Evolutionary conservation across 2,888 invertebrate species (phyloP), one percentile per base, ranked within the genome.

Genomic region (Drosophila helvetica): DNA sequence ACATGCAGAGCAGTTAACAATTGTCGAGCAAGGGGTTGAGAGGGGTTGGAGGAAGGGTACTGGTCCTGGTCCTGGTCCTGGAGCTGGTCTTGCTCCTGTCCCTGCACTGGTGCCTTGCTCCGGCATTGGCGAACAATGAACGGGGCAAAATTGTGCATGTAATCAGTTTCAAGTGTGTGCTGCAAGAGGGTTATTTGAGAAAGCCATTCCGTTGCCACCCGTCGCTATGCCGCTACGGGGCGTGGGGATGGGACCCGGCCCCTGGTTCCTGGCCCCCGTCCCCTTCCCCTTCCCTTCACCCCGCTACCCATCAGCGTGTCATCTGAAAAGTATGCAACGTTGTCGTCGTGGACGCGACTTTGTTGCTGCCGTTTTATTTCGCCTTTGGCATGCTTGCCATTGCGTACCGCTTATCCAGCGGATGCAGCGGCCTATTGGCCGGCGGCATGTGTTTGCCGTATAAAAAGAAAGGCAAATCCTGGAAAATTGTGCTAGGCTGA

Each of bases 71-170:
- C 42, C 46, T 54, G 61, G 33, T 52, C 52, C 56, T 71, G 38
- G 22, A 25, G 63, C 71, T 69, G 68, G 48, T 51, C 42, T 42
- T 54, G 61, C 33, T 43, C 52, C 56, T 71, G 68, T 69, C 65
- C 77, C 68, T 67, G 50, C 63, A 47, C 22, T 67, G 38, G 15
- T 38, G 63, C 56, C 58, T 70, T 70, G 60, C 63, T 61, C 69
- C 67, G 74, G 75, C 72, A 73, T 52, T 58, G 74, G 52, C 55
- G 86, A 80, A 84, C 83, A 83, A 86, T 79, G 86, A 79, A 63
- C 77, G 69, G 75, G 83, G 79, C 77, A 83, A 86, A 86, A 80
- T 86, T 84, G 84, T 84, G 84, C 86, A 86, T 85, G 81, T 85
- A 84, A 84, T 86, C 83, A 86, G 83, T 86, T 86, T 82, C 78